These are phyloP conservation scores for Gandaritis pyraliata DNA, from an alignment of 2,888 invertebrate genomes.

Conservation along the genomic window DNA sequence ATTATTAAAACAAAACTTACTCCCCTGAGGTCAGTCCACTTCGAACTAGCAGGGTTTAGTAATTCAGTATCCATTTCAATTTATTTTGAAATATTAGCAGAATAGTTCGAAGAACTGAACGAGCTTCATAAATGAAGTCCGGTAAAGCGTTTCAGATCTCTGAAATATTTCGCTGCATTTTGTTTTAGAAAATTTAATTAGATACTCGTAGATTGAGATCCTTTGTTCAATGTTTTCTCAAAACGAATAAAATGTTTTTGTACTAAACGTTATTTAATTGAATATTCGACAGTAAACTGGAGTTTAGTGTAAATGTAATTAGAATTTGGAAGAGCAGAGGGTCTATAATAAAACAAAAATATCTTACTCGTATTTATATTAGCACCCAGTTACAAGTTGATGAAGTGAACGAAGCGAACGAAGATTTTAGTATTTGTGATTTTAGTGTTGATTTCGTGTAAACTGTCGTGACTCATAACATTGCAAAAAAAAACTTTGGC, in stretches of 20 bases:
- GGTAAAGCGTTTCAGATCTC: conserved; percentile 14
- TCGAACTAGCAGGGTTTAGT: neutral
- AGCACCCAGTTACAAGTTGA: no score
- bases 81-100: conserved; percentile 6
- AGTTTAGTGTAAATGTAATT: neutral
- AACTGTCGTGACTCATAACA: no score
- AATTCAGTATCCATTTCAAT: conserved; percentile 2
- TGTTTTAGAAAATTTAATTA: conserved; percentile 28
- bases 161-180: conserved; percentile 19
- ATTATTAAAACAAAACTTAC: no score
- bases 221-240: conserved; percentile 7
- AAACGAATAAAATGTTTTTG: neutral
- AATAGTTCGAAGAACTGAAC: conserved; percentile 1
- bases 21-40: neutral
- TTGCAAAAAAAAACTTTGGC: no score
- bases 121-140: conserved; percentile 7
- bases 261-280: neutral
- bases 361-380: no score
- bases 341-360: no score
- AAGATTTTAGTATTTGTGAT: no score
- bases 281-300: conserved; percentile 3
- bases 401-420: no score
- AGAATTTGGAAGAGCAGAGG: no score
- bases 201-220: conserved; percentile 2
- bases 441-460: no score